Percentiles rank a stretch among this genome's conserved stretches.
phyloP scores from a whole-genome alignment of 2,888 invertebrate genomes.

The Acheta domesticus region DNA sequence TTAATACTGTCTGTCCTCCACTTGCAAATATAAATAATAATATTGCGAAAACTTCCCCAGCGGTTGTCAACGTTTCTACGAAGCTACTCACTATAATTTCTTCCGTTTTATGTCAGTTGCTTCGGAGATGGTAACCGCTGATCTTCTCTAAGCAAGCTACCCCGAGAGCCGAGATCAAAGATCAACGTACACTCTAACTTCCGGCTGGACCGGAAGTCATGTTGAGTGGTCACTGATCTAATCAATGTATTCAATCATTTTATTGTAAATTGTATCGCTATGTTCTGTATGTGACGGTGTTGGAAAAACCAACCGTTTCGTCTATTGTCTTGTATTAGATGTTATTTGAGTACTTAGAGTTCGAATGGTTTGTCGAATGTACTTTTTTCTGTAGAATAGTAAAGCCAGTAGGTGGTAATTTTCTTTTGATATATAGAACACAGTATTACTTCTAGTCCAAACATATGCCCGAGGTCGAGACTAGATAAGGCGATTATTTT shows the following conservation, averaged over 20 bases:
- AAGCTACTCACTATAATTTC: too few species aligned
- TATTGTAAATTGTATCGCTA: slow-evolving; percentile 2
- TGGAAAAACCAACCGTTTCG: neutral
- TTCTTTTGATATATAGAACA: neutral
- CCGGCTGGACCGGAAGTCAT: neutral
- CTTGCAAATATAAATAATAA: too few species aligned
- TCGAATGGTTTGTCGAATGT: neutral
- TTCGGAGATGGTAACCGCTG: too few species aligned
- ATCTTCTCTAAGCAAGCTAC: too few species aligned
- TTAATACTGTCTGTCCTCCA: too few species aligned
- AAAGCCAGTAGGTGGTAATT: neutral
- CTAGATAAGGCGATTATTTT: neutral
- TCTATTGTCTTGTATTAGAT: neutral
- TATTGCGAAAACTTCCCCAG: too few species aligned
- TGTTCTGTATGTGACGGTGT: neutral
- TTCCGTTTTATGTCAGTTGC: too few species aligned
- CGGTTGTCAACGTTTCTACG: too few species aligned
- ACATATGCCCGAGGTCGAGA: neutral
- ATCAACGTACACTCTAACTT: neutral
- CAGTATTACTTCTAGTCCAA: neutral
- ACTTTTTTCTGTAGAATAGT: neutral
- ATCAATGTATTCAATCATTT: neutral
- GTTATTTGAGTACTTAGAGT: too few species aligned
- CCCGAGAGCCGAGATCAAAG: neutral
- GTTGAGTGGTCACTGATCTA: neutral